Percentiles rank a stretch among this genome's conserved stretches.
phyloP scores from a whole-genome alignment of 2,113 vertebrate genomes.

The Rhadina sibilatrix region DNA sequence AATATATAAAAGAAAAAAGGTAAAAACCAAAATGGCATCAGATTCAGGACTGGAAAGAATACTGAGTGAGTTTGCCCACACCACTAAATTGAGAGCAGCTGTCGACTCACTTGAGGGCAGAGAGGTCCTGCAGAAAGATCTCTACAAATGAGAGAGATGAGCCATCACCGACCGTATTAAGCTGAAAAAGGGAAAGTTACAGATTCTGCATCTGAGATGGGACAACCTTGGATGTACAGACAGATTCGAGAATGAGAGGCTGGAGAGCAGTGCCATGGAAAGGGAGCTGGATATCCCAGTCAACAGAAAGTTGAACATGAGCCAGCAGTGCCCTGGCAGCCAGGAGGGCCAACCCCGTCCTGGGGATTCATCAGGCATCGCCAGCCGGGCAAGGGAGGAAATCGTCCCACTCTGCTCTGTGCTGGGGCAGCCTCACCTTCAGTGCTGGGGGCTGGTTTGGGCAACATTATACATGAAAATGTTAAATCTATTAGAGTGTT shows the following conservation, averaged over 20 bases:
- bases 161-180: not conserved
- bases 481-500: not conserved
- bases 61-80: not conserved
- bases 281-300: not conserved
- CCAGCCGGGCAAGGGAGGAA: accelerated
- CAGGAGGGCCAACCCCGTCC: accelerated
- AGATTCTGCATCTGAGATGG: not conserved
- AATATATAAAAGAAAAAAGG: not conserved
- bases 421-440: accelerated
- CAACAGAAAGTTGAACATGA: not conserved
- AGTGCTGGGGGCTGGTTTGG: too few species aligned
- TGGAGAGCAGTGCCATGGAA: not conserved
- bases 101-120: not conserved
- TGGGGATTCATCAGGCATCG: accelerated
- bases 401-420: not conserved
- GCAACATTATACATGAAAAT: not conserved
- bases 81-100: not conserved
- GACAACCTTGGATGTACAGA: not conserved
- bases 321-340: not conserved
- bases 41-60: not conserved
- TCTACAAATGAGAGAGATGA: not conserved
- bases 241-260: not conserved
- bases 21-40: not conserved
- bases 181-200: not conserved
- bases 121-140: not conserved